Evolutionary conservation across 2,797 vertebrate genomes (phyloP).

Genomic region (Ceryle rudis): DNA sequence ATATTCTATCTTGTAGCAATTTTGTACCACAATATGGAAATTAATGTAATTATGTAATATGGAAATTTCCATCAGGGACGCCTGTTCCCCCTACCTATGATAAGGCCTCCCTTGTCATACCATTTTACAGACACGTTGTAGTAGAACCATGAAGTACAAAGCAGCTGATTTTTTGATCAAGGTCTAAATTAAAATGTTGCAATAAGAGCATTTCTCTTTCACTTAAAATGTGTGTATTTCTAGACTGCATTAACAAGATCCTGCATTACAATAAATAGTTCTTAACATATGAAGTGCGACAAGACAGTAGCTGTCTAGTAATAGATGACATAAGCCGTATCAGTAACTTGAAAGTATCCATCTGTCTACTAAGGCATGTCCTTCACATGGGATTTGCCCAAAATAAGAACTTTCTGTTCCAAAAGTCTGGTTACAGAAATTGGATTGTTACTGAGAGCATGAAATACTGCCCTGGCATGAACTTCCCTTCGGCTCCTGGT

Average conservation of each 20-base stretch:
- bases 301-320: not conserved
- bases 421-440: constrained; percentile 16
- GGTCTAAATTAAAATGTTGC: not conserved
- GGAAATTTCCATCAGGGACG: not conserved
- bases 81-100: not conserved
- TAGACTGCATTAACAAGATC: not conserved
- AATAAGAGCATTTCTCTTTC: not conserved
- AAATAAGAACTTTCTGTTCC: constrained; percentile 22
- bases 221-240: not conserved
- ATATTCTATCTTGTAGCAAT: not conserved
- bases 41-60: not conserved
- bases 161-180: not conserved
- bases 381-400: constrained; percentile 3
- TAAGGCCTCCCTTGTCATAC: not conserved
- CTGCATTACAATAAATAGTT: not conserved
- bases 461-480: not conserved
- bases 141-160: not conserved
- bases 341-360: not conserved
- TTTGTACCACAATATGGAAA: not conserved
- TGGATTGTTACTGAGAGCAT: not conserved
- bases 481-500: not conserved
- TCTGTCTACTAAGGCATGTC: not conserved
- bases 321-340: not conserved
- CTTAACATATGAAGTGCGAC: not conserved
- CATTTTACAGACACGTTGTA: not conserved